These are phyloP conservation scores for Aphrocallistes beatrix DNA, from an alignment of 37 sponge, comb jelly and placozoan species.

Conservation along the genomic window DNA sequence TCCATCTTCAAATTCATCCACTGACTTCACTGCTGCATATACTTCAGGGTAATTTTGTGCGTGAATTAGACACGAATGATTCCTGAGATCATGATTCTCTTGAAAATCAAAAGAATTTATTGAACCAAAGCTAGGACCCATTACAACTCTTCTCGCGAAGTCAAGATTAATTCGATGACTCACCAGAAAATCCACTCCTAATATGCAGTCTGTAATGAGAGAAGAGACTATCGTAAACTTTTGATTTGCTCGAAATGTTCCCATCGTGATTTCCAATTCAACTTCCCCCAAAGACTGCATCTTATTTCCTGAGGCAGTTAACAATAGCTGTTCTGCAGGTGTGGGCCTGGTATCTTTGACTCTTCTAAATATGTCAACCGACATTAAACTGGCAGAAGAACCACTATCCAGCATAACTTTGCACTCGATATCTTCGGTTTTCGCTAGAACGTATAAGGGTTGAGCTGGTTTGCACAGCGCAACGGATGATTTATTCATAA, in stretches of 20 bases:
- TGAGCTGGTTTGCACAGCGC: slow-evolving; percentile 2
- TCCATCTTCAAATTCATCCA: not conserved
- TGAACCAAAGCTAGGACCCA: not conserved
- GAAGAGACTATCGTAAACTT: not conserved
- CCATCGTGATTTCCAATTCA: not conserved
- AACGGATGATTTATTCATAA: not conserved
- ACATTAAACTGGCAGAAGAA: not conserved
- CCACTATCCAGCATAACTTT: not conserved
- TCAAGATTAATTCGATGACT: not conserved
- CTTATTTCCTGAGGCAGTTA: not conserved
- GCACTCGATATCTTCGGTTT: not conserved
- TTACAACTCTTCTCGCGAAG: not conserved
- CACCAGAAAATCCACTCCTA: not conserved
- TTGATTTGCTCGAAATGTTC: not conserved
- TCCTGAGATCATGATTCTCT: no score
- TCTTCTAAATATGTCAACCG: not conserved
- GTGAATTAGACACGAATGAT: no score
- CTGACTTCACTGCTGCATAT: not conserved
- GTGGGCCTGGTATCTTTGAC: not conserved
- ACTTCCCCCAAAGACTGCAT: not conserved
- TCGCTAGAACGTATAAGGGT: not conserved
- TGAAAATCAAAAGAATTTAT: not conserved
- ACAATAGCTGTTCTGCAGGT: not conserved
- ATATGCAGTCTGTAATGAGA: not conserved
- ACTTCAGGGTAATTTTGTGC: not conserved